A percentile compares a stretch with the other conserved stretches of the same genome.
Evolutionary conservation across 2,113 vertebrate genomes (phyloP).

Genomic region (Clarias batrachus): DNA sequence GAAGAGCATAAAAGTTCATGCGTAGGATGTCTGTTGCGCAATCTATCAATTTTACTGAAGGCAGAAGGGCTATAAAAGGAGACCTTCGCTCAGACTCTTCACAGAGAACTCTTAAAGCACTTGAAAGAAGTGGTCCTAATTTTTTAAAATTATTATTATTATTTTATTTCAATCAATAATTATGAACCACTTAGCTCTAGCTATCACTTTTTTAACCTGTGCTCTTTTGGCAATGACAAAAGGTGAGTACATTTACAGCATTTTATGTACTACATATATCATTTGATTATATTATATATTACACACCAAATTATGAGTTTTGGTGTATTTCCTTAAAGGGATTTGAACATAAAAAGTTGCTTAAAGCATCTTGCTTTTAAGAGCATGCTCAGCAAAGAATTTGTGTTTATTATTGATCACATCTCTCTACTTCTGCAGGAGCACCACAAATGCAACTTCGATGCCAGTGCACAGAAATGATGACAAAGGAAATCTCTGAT

Average conservation of each 20-base stretch:
- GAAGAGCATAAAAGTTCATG: background rate
- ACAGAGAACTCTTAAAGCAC: background rate
- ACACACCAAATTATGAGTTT: background rate
- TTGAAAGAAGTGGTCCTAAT: background rate
- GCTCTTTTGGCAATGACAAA: background rate
- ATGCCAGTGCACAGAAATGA: conserved; percentile 8
- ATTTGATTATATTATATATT: background rate
- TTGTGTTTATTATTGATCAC: background rate
- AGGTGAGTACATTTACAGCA: background rate
- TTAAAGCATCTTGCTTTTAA: background rate
- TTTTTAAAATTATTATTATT: background rate
- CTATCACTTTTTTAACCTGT: background rate
- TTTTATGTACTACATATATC: background rate
- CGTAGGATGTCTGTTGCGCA: background rate
- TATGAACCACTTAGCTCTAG: background rate
- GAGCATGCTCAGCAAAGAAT: background rate
- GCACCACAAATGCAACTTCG: background rate
- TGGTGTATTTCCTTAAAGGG: background rate
- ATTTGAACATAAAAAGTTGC: background rate
- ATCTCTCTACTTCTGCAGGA: background rate
- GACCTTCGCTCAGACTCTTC: background rate
- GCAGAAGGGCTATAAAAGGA: background rate
- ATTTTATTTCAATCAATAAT: background rate
- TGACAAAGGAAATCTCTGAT: background rate
- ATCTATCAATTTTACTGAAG: background rate